phyloP scores from a whole-genome alignment of 2,797 vertebrate species.

The Nothura maculosa region DNA sequence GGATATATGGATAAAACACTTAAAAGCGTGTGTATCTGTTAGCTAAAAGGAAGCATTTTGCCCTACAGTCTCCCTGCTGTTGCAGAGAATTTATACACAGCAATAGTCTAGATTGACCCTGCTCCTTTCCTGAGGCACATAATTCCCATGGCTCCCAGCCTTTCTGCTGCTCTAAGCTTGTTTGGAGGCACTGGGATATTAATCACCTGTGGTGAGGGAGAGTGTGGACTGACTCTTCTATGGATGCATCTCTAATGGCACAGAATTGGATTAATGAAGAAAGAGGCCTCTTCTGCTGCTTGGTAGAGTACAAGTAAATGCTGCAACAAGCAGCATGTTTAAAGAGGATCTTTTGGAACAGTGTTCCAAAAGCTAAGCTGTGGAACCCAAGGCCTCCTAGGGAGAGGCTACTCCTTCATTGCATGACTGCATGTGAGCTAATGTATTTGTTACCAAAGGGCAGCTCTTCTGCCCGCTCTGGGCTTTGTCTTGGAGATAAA shows the following conservation, averaged over 20 bases:
- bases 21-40: not conserved
- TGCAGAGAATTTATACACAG: not conserved
- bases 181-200: slow-evolving; percentile 2
- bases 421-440: not conserved
- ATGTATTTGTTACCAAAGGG: not conserved
- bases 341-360: not conserved
- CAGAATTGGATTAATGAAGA: not conserved
- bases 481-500: not conserved
- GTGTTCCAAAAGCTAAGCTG: not conserved
- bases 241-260: not conserved
- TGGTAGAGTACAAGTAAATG: not conserved
- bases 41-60: not conserved
- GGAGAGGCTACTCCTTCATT: not conserved
- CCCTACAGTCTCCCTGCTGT: not conserved
- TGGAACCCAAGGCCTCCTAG: not conserved
- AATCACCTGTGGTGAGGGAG: not conserved
- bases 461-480: not conserved
- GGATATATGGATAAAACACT: not conserved
- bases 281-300: not conserved
- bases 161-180: not conserved
- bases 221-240: not conserved
- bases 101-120: not conserved
- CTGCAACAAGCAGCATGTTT: not conserved
- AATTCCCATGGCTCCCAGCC: not conserved
- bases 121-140: accelerated